Evolutionary conservation across 2,113 vertebrate species (phyloP).

Genomic region (Neodontobutis hainanensis): DNA sequence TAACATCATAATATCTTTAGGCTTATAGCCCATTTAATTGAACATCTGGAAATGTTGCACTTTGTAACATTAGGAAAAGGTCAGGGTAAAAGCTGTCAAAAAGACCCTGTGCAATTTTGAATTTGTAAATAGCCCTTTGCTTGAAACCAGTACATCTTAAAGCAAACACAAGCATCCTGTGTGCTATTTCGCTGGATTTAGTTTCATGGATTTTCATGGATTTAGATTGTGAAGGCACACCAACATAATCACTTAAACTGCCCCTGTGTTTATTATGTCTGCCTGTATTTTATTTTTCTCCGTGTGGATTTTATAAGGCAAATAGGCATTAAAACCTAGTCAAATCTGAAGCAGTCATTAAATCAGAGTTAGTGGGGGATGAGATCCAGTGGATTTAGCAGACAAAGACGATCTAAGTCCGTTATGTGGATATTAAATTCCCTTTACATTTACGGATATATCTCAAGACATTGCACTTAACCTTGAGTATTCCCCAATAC

Average conservation of each 20-base stretch:
- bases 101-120: slow-evolving; percentile 33
- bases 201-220: slow-evolving; percentile 67
- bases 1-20: slow-evolving; percentile 5
- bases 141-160: slow-evolving; percentile 25
- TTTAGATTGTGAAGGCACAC: slow-evolving; percentile 57
- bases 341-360: slow-evolving; percentile 41
- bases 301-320: slow-evolving; percentile 47
- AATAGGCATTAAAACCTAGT: slow-evolving; percentile 34
- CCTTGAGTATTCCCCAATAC: neutral
- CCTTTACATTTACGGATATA: neutral
- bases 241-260: slow-evolving; percentile 69
- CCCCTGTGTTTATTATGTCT: slow-evolving; percentile 64
- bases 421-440: slow-evolving; percentile 21
- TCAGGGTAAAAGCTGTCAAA: slow-evolving; percentile 24
- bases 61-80: slow-evolving; percentile 11
- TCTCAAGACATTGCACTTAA: neutral
- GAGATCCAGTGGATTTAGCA: slow-evolving; percentile 15
- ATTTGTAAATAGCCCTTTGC: slow-evolving; percentile 27
- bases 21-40: neutral
- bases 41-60: neutral
- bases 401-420: slow-evolving; percentile 2
- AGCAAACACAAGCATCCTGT: slow-evolving; percentile 46
- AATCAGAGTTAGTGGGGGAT: slow-evolving; percentile 14
- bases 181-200: slow-evolving; percentile 65
- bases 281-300: slow-evolving; percentile 58